Conservation (phyloP, 2,113 vertebrate genomes). For the Ptyas mucosa region DNA sequence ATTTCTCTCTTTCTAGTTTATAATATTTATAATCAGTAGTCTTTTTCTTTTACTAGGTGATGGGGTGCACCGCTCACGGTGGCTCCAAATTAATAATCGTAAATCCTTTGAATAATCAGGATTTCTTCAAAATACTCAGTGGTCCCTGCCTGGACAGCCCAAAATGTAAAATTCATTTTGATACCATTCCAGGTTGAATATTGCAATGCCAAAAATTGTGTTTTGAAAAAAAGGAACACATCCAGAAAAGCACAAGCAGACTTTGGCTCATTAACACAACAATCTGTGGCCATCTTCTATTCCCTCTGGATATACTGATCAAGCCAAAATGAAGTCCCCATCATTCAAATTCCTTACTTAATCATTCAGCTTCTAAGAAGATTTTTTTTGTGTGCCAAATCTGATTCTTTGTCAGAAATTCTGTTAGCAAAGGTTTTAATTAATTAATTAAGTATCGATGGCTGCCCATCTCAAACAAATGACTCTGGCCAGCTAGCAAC, state of each 20-base stretch:
- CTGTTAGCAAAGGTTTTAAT: not conserved
- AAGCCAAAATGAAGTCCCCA: not conserved
- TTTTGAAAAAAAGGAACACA: not conserved
- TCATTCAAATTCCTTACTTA: not conserved
- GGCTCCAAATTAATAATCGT: conserved; percentile 13
- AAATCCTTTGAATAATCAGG: not conserved
- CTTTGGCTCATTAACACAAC: not conserved
- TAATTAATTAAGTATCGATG: not conserved
- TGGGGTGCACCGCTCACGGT: not conserved
- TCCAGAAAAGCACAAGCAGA: fast-evolving
- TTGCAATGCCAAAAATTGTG: not conserved
- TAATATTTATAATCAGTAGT: conserved; percentile 20
- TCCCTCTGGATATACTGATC: not conserved
- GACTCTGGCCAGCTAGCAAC: not conserved
- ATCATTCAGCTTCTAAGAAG: not conserved
- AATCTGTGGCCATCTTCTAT: not conserved
- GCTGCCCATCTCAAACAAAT: not conserved
- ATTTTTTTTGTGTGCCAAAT: not conserved
- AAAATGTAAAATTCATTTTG: conserved; percentile 10
- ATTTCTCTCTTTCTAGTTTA: conserved; percentile 2
- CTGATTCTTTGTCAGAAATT: not conserved
- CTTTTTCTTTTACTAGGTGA: not conserved
- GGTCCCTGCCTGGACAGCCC: not conserved
- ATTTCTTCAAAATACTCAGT: not conserved
- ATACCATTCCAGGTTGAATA: not conserved